Conservation (phyloP, 2,113 vertebrate species). For the Cyphomyrus discorhynchus region DNA sequence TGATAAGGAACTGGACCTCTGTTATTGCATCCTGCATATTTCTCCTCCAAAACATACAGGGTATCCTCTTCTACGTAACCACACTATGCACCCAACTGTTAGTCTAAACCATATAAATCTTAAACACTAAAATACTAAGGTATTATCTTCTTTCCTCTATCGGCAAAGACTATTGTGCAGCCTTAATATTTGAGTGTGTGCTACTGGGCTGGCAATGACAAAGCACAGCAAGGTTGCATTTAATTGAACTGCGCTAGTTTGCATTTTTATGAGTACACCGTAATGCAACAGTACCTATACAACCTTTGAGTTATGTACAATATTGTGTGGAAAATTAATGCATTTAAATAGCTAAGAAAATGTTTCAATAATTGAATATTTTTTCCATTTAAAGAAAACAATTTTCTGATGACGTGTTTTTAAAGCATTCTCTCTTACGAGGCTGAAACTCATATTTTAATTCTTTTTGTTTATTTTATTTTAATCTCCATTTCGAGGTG, state of each 20-base stretch:
- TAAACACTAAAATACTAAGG: not conserved
- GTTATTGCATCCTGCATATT: not conserved
- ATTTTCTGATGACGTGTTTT: not conserved
- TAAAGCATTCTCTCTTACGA: not conserved
- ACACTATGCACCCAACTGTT: not conserved
- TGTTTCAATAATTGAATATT: not conserved
- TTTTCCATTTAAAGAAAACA: not conserved
- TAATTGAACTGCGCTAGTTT: not conserved
- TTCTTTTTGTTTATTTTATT: not conserved
- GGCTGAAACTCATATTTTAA: not conserved
- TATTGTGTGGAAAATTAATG: not conserved
- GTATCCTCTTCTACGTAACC: not conserved
- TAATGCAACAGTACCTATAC: not conserved
- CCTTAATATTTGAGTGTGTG: not conserved
- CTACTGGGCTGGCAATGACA: not conserved
- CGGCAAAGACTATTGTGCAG: not conserved
- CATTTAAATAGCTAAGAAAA: not conserved
- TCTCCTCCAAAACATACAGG: not conserved
- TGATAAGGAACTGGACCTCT: not conserved
- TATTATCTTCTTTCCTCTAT: not conserved
- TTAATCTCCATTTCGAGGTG: not conserved
- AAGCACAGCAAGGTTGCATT: not conserved
- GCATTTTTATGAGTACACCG: not conserved
- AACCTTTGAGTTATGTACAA: not conserved
- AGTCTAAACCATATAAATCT: not conserved